phyloP scores from a whole-genome alignment of 1,140 invertebrate genomes.

The Bombus fervidus region DNA sequence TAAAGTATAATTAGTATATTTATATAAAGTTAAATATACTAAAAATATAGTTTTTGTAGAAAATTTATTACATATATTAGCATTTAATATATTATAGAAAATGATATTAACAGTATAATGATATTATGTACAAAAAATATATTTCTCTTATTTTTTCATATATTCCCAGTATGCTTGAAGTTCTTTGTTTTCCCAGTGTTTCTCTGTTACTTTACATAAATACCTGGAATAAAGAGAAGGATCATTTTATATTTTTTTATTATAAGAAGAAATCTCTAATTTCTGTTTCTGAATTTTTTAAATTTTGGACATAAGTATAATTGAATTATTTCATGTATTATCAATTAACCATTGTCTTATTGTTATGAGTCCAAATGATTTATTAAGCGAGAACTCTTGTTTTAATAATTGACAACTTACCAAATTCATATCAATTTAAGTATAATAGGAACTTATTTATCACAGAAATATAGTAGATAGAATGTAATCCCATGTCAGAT shows the following conservation, averaged over 20 bases:
- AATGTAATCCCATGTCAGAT: conserved; percentile 48
- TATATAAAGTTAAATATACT: too few relatives aligned
- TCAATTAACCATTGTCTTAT: not conserved
- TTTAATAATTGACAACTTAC: conserved; percentile 21
- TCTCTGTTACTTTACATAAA: conserved; percentile 73
- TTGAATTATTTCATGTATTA: not conserved
- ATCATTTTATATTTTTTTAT: not conserved
- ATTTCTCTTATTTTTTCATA: conserved; percentile 59
- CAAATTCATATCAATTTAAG: not conserved
- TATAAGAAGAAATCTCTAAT: not conserved
- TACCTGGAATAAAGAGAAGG: conserved; percentile 72
- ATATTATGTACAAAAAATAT: conserved; percentile 17
- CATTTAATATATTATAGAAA: not conserved
- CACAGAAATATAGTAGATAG: conserved; percentile 32
- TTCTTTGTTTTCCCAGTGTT: conserved; percentile 84
- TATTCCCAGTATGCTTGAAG: conserved; percentile 67
- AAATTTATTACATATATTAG: conserved; percentile 15
- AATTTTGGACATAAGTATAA: not conserved
- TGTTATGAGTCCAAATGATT: not conserved
- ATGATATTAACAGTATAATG: not conserved
- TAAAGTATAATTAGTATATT: too few relatives aligned
- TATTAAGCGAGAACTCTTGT: not conserved
- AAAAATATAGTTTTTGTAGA: not conserved
- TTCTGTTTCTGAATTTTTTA: not conserved
- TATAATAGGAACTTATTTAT: conserved; percentile 24